Evolutionary conservation across 1,140 invertebrate genomes (phyloP).

Genomic region (Drosophila virilis): DNA sequence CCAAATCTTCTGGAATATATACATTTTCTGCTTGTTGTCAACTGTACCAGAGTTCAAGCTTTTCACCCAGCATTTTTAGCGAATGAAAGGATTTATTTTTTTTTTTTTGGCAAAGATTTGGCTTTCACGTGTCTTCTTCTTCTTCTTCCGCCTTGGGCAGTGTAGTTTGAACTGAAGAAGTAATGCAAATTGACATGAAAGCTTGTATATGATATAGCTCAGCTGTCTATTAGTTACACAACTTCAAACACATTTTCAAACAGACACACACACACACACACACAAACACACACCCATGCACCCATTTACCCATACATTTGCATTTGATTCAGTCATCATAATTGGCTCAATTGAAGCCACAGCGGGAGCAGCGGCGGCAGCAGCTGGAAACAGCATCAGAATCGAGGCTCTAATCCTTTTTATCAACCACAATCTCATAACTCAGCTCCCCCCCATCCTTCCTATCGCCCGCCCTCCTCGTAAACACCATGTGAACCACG

Average conservation of each 20-base stretch:
- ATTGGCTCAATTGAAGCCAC: constrained; percentile 43
- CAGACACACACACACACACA: neutral
- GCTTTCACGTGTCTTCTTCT: neutral
- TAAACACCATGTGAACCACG: constrained; percentile 15
- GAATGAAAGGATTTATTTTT: too few species aligned
- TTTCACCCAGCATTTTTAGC: too few species aligned
- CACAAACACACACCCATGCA: neutral
- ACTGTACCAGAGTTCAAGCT: too few species aligned
- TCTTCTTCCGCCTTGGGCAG: neutral
- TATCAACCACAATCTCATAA: constrained; percentile 37
- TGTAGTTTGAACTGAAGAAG: neutral
- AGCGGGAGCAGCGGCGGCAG: neutral
- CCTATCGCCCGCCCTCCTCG: neutral
- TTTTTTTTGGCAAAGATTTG: too few species aligned
- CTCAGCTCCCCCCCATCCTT: neutral
- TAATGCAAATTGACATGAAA: constrained; percentile 4
- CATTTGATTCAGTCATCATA: constrained; percentile 33
- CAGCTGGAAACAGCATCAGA: neutral
- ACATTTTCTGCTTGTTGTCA: too few species aligned
- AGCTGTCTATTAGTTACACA: too few species aligned
- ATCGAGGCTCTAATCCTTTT: constrained; percentile 37
- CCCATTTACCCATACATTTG: neutral
- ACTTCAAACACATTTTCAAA: neutral
- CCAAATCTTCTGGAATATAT: too few species aligned
- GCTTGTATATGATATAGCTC: neutral